phyloP scores from a whole-genome alignment of 1,140 invertebrate genomes.

The Eupristina koningsbergeri region DNA sequence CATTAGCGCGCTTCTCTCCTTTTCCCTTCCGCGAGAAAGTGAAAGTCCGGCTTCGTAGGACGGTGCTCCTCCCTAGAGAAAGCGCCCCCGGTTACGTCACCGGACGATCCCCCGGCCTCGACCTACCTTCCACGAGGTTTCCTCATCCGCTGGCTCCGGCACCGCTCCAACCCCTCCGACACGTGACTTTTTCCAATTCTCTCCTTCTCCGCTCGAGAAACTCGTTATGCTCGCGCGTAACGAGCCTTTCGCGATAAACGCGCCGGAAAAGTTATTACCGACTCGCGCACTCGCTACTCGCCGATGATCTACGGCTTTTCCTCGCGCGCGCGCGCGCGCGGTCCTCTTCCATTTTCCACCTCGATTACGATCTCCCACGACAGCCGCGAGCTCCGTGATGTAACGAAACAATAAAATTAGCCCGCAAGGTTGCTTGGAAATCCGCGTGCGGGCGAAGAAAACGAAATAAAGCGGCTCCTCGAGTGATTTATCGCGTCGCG shows the following conservation, averaged over 20 bases:
- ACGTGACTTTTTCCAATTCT: not conserved
- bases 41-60: slow-evolving; percentile 16
- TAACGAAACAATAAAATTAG: not conserved
- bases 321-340: no score
- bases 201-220: no score
- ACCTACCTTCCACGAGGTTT: slow-evolving; percentile 44
- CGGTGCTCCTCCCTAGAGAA: slow-evolving; percentile 4
- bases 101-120: slow-evolving; percentile 24
- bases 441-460: not conserved
- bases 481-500: not conserved
- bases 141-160: not conserved
- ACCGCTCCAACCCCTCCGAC: not conserved
- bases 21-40: slow-evolving; percentile 26
- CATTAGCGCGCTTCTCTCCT: not conserved
- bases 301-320: no score
- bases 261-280: no score
- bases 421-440: not conserved
- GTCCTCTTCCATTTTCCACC: no score
- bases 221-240: not conserved
- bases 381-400: no score
- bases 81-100: slow-evolving; percentile 4
- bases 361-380: no score
- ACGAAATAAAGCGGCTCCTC: not conserved
- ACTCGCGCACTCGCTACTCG: no score
- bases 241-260: no score